These are phyloP conservation scores for Tadarida brasiliensis DNA, from an alignment of 2,797 vertebrate genomes.

Conservation along the genomic window DNA sequence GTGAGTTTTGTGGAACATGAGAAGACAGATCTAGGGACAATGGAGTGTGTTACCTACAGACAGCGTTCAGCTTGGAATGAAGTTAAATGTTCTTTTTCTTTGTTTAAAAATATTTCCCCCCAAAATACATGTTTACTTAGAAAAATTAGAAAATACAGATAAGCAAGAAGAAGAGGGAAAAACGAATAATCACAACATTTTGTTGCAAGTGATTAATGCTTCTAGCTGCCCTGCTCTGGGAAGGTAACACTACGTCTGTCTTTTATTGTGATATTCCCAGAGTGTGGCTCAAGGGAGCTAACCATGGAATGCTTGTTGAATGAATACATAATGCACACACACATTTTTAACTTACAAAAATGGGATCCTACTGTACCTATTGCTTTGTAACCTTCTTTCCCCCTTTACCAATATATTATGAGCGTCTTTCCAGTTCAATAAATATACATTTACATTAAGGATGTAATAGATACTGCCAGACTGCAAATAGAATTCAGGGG, in stretches of 20 bases:
- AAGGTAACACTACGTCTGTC: neutral
- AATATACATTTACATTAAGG: slow-evolving; percentile 73
- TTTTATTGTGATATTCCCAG: neutral
- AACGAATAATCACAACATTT: neutral
- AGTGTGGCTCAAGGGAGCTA: neutral
- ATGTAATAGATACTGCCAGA: slow-evolving; percentile 68
- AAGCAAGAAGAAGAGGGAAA: neutral
- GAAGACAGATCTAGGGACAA: neutral
- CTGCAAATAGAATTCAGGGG: slow-evolving; percentile 72
- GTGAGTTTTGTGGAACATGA: neutral
- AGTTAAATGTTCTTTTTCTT: neutral
- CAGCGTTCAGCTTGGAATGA: neutral
- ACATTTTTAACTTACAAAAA: slow-evolving; percentile 70
- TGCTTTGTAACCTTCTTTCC: slow-evolving; percentile 51
- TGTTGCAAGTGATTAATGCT: neutral
- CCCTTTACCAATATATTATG: slow-evolving; percentile 57
- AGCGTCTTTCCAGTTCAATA: slow-evolving; percentile 78
- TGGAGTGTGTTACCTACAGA: neutral
- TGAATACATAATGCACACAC: neutral
- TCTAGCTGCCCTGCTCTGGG: neutral
- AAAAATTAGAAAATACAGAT: slow-evolving; percentile 49
- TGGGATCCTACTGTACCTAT: neutral
- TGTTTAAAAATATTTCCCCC: slow-evolving; percentile 3
- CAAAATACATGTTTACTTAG: neutral
- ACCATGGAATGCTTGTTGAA: neutral